Evolutionary conservation across 2,888 invertebrate species (phyloP).

Genomic region (Heliconius ismenius): DNA sequence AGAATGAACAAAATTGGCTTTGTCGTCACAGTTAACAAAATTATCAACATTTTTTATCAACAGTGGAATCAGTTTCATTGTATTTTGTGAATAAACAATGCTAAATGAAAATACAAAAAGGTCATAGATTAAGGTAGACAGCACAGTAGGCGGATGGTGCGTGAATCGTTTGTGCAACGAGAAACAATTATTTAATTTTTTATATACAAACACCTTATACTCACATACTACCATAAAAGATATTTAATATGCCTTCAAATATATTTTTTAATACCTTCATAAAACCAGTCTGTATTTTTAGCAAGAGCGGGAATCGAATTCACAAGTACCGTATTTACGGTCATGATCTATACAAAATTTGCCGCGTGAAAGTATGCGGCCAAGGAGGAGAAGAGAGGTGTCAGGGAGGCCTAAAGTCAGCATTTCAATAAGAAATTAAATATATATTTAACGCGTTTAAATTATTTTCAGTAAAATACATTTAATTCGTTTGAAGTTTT

Average conservation of each 20-base stretch:
- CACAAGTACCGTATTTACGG: background rate
- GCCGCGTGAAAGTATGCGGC: no score
- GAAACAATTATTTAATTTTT: background rate
- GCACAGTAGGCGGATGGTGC: constrained; percentile 8
- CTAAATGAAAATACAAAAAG: constrained; percentile 15
- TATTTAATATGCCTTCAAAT: no score
- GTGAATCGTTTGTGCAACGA: constrained; percentile 11
- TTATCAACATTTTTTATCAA: constrained; percentile 15
- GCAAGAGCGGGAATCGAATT: background rate
- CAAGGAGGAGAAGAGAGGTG: no score
- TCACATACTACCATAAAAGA: background rate
- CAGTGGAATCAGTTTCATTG: constrained; percentile 6
- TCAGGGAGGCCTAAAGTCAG: no score
- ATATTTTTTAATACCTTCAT: background rate
- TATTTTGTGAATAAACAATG: constrained; percentile 18
- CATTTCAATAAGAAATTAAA: no score
- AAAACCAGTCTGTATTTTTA: background rate
- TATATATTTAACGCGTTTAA: no score
- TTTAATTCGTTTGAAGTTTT: no score
- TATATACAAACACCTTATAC: background rate
- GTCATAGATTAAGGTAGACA: constrained; percentile 20
- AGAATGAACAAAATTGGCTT: constrained; percentile 5
- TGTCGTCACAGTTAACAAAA: constrained; percentile 15
- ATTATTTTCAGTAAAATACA: no score
- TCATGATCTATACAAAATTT: no score